Evolutionary conservation across 2,113 vertebrate species (phyloP).

Genomic region (Arvicanthis niloticus): DNA sequence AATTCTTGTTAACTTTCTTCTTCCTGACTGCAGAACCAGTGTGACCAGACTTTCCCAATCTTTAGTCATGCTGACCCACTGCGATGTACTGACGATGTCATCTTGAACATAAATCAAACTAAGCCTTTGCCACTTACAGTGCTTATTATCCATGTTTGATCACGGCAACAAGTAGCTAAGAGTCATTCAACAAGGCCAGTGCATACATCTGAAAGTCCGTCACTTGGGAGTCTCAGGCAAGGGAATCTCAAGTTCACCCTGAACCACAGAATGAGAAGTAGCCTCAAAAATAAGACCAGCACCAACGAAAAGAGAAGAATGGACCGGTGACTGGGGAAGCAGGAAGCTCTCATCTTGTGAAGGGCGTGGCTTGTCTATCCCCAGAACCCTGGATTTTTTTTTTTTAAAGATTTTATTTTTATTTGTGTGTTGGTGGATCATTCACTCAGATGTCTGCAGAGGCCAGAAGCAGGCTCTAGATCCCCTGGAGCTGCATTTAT

Average conservation of each 20-base stretch:
- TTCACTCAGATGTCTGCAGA: neutral
- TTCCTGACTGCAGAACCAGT: neutral
- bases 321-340: neutral
- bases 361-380: neutral
- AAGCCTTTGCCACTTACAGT: neutral
- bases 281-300: neutral
- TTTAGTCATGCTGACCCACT: too few relatives aligned
- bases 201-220: neutral
- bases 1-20: neutral
- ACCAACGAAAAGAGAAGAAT: neutral
- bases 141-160: neutral
- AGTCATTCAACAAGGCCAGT: neutral
- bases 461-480: neutral
- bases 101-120: neutral
- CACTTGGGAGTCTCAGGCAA: neutral
- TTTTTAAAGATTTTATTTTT: neutral
- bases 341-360: neutral
- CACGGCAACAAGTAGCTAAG: neutral
- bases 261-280: neutral
- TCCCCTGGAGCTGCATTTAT: neutral
- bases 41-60: neutral
- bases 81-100: fast-evolving
- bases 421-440: neutral
- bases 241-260: neutral
- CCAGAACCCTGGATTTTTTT: neutral